phyloP scores from a whole-genome alignment of 2,888 invertebrate species.

The Athetis lepigone region DNA sequence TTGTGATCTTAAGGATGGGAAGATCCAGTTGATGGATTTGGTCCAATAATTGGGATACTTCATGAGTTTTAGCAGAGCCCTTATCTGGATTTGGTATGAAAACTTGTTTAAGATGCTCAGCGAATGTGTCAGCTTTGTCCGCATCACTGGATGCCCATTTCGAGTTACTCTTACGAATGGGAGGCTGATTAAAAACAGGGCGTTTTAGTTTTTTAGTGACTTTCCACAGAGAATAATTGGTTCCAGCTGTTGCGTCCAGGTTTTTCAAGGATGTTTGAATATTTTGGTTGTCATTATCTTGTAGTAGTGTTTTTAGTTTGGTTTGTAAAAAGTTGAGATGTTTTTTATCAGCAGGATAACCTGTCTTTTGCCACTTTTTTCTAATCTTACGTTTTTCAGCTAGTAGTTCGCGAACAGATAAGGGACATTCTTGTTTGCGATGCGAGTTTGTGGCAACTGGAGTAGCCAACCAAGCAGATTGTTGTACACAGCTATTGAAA shows the following conservation, averaged over 20 bases:
- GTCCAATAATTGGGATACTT: background rate
- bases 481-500: slow-evolving; percentile 14
- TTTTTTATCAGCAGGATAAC: background rate
- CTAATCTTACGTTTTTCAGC: no score
- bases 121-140: background rate
- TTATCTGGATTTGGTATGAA: background rate
- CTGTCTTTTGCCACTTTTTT: background rate
- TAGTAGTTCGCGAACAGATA: background rate
- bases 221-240: no score
- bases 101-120: background rate
- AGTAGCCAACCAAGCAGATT: slow-evolving; percentile 1
- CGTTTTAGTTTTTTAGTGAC: no score
- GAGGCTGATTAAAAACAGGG: no score
- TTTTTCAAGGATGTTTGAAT: background rate
- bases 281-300: background rate
- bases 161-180: no score
- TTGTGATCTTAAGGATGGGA: background rate
- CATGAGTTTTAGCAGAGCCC: slow-evolving; percentile 1
- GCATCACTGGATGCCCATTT: no score
- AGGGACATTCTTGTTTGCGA: background rate
- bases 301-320: background rate
- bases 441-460: background rate
- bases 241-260: no score
- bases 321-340: background rate
- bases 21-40: background rate